A percentile compares a stretch with the other conserved stretches of the same genome.
Conservation (phyloP, 2,797 vertebrate species). For the Martes flavigula region DNA sequence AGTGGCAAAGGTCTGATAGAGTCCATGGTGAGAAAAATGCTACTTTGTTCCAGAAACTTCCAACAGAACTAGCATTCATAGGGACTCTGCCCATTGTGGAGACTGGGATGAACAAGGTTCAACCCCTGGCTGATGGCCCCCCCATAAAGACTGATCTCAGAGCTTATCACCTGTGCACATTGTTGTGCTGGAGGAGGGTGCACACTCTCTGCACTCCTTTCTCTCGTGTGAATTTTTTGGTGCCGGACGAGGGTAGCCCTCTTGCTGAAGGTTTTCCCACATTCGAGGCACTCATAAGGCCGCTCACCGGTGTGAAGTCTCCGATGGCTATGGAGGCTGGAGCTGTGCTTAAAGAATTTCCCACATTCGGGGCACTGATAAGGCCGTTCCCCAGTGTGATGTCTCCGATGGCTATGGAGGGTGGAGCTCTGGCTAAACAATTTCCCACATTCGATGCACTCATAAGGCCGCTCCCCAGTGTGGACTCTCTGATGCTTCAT, state of each 20-base stretch:
- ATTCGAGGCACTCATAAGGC: slow-evolving; percentile 61
- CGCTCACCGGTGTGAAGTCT: slow-evolving; percentile 62
- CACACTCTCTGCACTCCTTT: slow-evolving; percentile 23
- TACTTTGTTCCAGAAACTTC: not conserved
- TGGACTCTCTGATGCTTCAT: slow-evolving; percentile 75
- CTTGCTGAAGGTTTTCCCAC: slow-evolving; percentile 69
- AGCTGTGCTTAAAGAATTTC: slow-evolving; percentile 63
- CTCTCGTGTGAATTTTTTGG: slow-evolving; percentile 52
- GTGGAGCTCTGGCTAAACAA: slow-evolving; percentile 64
- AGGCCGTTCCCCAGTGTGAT: slow-evolving; percentile 67
- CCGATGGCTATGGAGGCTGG: slow-evolving; percentile 59
- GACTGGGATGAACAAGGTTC: not conserved
- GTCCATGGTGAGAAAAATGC: not conserved
- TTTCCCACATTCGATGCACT: slow-evolving; percentile 68
- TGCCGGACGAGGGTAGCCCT: slow-evolving; percentile 59
- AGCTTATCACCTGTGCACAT: not conserved
- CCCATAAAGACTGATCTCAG: not conserved
- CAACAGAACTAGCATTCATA: not conserved
- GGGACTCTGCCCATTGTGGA: not conserved
- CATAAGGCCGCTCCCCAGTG: slow-evolving; percentile 71
- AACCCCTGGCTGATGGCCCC: not conserved
- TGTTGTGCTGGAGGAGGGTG: not conserved
- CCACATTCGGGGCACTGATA: slow-evolving; percentile 60
- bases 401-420: slow-evolving; percentile 63
- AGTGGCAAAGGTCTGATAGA: not conserved